Percentiles rank a stretch among this genome's conserved stretches.
Conservation (phyloP, 1,140 invertebrate genomes). For the Nasonia vitripennis region DNA sequence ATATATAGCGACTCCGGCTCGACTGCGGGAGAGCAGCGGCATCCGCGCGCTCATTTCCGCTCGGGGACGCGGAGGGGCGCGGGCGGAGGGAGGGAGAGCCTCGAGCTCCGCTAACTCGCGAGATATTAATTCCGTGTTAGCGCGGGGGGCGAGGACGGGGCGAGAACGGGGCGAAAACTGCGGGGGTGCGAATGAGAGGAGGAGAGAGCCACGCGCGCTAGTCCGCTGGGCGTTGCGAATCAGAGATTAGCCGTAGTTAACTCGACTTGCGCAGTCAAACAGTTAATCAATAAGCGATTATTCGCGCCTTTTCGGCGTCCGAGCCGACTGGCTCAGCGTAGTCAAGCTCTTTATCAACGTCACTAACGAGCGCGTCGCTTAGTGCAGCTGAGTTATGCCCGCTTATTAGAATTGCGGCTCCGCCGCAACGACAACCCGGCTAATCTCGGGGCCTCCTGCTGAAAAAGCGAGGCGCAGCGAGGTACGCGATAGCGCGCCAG, state of each 20-base stretch:
- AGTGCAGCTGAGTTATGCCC: constrained; percentile 35
- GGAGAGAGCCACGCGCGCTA: constrained; percentile 44
- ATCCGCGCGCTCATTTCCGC: constrained; percentile 75
- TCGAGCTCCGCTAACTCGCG: constrained; percentile 71
- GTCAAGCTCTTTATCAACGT: constrained; percentile 62
- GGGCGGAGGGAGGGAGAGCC: constrained; percentile 47
- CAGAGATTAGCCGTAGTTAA: constrained; percentile 76
- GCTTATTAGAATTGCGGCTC: too few relatives aligned
- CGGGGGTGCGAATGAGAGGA: constrained; percentile 58
- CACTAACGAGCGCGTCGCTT: constrained; percentile 62
- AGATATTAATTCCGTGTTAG: constrained; percentile 76
- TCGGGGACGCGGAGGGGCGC: constrained; percentile 59
- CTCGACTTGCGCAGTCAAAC: constrained; percentile 75
- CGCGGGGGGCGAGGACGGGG: constrained; percentile 55
- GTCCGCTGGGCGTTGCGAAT: constrained; percentile 72
- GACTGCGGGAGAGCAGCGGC: constrained; percentile 64
- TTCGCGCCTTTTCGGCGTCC: constrained; percentile 57
- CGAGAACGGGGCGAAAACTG: constrained; percentile 64
- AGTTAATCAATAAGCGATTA: constrained; percentile 76
- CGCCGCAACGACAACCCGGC: background rate
- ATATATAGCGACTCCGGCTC: background rate
- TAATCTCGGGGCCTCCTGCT: too few relatives aligned
- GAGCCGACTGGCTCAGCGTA: constrained; percentile 46
- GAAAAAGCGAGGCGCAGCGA: background rate
- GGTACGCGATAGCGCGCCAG: constrained; percentile 47